Conservation (phyloP, 2,797 vertebrate genomes). For the Malacoctenus gilli region DNA sequence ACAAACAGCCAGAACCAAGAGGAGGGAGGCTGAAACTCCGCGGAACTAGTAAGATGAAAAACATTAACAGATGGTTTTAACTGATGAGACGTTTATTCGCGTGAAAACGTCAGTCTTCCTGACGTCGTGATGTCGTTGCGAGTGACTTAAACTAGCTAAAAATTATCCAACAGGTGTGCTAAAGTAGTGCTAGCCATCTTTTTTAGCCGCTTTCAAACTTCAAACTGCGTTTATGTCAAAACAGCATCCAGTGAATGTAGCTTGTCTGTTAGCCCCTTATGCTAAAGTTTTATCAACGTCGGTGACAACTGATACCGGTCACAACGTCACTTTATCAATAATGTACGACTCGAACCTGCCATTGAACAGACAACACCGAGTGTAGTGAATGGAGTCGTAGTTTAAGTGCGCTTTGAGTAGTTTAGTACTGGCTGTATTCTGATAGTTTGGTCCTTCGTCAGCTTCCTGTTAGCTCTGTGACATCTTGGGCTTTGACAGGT, state of each 20-base stretch:
- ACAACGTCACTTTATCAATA: too few species aligned
- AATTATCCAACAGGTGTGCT: conserved; percentile 60
- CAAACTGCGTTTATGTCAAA: too few species aligned
- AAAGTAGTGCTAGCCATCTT: conserved; percentile 45
- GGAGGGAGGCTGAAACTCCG: neutral
- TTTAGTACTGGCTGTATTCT: neutral
- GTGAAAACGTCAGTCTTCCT: neutral
- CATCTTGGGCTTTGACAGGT: conserved; percentile 30
- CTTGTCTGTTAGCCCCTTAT: too few species aligned
- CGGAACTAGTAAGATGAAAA: conserved; percentile 23
- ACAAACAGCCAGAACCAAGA: conserved; percentile 30
- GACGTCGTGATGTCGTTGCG: neutral
- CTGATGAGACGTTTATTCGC: neutral
- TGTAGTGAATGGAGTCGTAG: too few species aligned
- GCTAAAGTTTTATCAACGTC: too few species aligned
- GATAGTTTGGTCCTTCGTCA: neutral
- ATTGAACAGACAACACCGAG: too few species aligned
- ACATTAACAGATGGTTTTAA: too few species aligned
- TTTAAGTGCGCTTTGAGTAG: neutral
- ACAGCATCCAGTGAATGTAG: too few species aligned
- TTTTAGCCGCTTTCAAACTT: neutral
- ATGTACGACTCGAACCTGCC: too few species aligned
- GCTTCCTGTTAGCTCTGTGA: neutral
- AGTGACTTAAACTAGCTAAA: neutral
- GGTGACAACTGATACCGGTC: too few species aligned